A percentile compares a stretch with the other conserved stretches of the same genome.
Conservation (phyloP, 2,797 vertebrate species). For the Margarornis squamiger region DNA sequence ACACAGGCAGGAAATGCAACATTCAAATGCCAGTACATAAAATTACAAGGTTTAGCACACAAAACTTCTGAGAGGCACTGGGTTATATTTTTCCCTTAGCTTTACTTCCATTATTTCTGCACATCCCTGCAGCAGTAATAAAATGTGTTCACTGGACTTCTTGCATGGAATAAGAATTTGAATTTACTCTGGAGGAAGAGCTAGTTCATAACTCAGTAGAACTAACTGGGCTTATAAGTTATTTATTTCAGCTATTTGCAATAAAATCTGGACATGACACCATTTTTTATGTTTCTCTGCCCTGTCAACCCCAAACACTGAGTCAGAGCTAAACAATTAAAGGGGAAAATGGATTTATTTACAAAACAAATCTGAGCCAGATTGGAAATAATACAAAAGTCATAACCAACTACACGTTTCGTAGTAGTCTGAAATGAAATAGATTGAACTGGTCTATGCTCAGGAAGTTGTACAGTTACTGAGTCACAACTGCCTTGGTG, state of each 20-base stretch:
- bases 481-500: not conserved
- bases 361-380: conserved; percentile 37
- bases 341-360: conserved; percentile 54
- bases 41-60: conserved; percentile 57
- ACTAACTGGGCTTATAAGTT: conserved; percentile 40
- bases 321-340: conserved; percentile 42
- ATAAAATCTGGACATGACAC: conserved; percentile 35
- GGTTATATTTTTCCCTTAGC: conserved; percentile 56
- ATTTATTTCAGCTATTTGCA: conserved; percentile 51
- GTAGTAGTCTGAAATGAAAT: not conserved
- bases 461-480: not conserved
- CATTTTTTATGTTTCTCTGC: conserved; percentile 42
- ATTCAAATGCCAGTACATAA: conserved; percentile 20
- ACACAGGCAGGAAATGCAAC: conserved; percentile 23
- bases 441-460: not conserved
- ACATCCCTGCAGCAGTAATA: conserved; percentile 40
- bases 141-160: conserved; percentile 46
- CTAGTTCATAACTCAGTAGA: conserved; percentile 60
- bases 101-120: conserved; percentile 50
- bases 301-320: conserved; percentile 8
- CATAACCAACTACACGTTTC: conserved; percentile 29
- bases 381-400: conserved; percentile 39
- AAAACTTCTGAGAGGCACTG: conserved; percentile 24
- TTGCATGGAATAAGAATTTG: conserved; percentile 58
- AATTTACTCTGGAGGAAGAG: conserved; percentile 58